phyloP scores from a whole-genome alignment of 2,888 invertebrate species.

The Aplocera efformata region DNA sequence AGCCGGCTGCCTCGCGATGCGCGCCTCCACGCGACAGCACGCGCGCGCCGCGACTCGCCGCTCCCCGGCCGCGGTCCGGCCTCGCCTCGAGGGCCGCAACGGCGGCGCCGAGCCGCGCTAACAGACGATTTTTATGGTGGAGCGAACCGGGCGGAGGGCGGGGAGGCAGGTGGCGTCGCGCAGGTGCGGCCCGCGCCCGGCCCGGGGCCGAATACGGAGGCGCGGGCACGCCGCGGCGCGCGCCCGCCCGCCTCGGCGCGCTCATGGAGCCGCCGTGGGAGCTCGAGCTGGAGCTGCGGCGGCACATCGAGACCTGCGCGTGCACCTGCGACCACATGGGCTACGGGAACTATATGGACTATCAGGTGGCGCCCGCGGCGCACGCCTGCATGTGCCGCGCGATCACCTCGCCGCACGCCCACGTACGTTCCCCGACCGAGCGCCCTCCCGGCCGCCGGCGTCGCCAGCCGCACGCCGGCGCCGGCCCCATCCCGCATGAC shows the following conservation, averaged over 20 bases:
- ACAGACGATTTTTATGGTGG: slow-evolving; percentile 63
- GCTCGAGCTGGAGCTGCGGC: slow-evolving; percentile 91
- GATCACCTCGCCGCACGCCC: slow-evolving; percentile 76
- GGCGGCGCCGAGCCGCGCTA: slow-evolving; percentile 64
- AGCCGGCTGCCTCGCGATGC: slow-evolving; percentile 65
- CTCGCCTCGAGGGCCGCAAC: slow-evolving; percentile 64
- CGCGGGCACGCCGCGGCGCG: slow-evolving; percentile 63
- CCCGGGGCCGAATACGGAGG: slow-evolving; percentile 66
- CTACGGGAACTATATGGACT: slow-evolving; percentile 95
- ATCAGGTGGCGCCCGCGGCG: slow-evolving; percentile 84
- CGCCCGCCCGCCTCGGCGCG: slow-evolving; percentile 62
- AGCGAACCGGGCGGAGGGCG: slow-evolving; percentile 59
- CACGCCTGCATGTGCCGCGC: slow-evolving; percentile 76
- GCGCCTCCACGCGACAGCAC: slow-evolving; percentile 51
- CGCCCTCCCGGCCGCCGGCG: slow-evolving; percentile 38
- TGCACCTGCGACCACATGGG: slow-evolving; percentile 97
- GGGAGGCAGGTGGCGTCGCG: slow-evolving; percentile 69
- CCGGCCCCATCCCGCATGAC: slow-evolving; percentile 10
- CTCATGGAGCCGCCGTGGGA: slow-evolving; percentile 81
- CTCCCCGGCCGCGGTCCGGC: slow-evolving; percentile 60
- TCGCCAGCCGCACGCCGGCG: slow-evolving; percentile 6
- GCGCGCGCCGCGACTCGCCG: slow-evolving; percentile 60
- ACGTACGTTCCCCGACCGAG: slow-evolving; percentile 59
- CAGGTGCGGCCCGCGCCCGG: slow-evolving; percentile 70
- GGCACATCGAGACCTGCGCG: slow-evolving; percentile 93